Evolutionary conservation across 1,140 invertebrate genomes (phyloP).

Genomic region (Plectrocnemia conspersa): DNA sequence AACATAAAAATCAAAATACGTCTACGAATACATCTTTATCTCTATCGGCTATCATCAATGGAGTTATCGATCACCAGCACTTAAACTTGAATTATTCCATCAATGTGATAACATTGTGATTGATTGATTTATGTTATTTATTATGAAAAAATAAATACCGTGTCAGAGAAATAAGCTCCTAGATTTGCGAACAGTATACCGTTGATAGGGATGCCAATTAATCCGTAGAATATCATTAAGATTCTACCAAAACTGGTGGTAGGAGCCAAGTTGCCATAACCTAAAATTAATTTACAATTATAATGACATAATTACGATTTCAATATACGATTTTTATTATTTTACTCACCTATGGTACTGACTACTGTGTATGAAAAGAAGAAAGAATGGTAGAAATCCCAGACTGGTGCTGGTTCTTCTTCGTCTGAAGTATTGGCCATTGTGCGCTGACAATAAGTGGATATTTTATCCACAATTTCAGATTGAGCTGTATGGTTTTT

Average conservation of each 20-base stretch:
- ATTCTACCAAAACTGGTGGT: slow-evolving; percentile 77
- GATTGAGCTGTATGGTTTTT: slow-evolving; percentile 52
- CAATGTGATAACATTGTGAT: slow-evolving; percentile 12
- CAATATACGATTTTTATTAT: not conserved
- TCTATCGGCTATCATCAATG: not conserved
- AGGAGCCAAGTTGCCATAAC: slow-evolving; percentile 84
- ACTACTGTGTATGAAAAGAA: slow-evolving; percentile 94
- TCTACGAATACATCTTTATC: not conserved
- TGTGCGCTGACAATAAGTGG: slow-evolving; percentile 65
- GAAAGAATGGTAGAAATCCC: slow-evolving; percentile 91
- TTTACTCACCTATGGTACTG: slow-evolving; percentile 77
- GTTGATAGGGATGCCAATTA: slow-evolving; percentile 93
- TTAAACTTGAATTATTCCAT: too few species aligned
- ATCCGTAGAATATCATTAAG: slow-evolving; percentile 86
- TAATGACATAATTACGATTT: not conserved
- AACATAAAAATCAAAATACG: not conserved
- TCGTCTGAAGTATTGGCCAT: slow-evolving; percentile 59
- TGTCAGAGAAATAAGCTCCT: slow-evolving; percentile 75
- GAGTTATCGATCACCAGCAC: not conserved
- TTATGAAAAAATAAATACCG: slow-evolving; percentile 58
- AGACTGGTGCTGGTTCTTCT: slow-evolving; percentile 56
- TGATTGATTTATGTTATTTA: not conserved
- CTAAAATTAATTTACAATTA: slow-evolving; percentile 49
- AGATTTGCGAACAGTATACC: slow-evolving; percentile 77
- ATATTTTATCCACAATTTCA: slow-evolving; percentile 59